phyloP scores from a whole-genome alignment of 1,140 invertebrate species.

The Macrostomum lignano region DNA sequence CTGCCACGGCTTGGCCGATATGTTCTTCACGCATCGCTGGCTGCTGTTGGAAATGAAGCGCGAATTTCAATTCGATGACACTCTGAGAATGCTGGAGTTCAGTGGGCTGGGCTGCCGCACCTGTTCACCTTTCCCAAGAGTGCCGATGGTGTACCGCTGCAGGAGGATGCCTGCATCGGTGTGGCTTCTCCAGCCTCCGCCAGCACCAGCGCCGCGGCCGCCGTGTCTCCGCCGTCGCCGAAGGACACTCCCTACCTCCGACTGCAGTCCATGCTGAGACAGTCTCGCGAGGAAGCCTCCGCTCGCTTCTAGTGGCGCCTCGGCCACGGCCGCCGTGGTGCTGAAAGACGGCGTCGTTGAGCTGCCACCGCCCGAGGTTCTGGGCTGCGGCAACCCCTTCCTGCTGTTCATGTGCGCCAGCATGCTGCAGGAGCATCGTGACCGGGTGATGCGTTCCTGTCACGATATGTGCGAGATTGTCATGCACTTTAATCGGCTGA shows the following conservation, averaged over 20 bases:
- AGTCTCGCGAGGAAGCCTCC: too few species aligned
- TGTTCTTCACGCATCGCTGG: conserved; percentile 79
- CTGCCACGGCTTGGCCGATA: conserved; percentile 45
- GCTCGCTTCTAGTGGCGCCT: too few species aligned
- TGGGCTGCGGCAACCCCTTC: conserved; percentile 76
- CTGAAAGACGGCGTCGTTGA: conserved; percentile 6
- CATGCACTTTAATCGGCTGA: conserved; percentile 90
- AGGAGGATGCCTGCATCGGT: too few species aligned
- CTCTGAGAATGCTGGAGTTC: conserved; percentile 72
- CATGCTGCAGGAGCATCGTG: conserved; percentile 58
- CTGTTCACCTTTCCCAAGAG: not conserved
- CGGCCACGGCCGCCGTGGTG: too few species aligned
- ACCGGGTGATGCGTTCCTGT: conserved; percentile 52
- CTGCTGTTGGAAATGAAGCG: conserved; percentile 73
- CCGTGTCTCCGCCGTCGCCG: too few species aligned
- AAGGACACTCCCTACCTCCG: too few species aligned
- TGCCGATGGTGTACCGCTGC: too few species aligned
- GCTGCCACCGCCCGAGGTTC: conserved; percentile 51
- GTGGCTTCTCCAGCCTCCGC: too few species aligned
- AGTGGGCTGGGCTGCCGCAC: conserved; percentile 63
- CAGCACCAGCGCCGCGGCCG: too few species aligned
- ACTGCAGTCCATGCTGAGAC: too few species aligned
- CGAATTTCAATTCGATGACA: conserved; percentile 84
- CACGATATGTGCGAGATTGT: conserved; percentile 90
- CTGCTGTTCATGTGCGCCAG: conserved; percentile 78